Evolutionary conservation across 2,797 vertebrate genomes (phyloP), one percentile per base, ranked within the genome.

Genomic region (Trachurus trachurus): DNA sequence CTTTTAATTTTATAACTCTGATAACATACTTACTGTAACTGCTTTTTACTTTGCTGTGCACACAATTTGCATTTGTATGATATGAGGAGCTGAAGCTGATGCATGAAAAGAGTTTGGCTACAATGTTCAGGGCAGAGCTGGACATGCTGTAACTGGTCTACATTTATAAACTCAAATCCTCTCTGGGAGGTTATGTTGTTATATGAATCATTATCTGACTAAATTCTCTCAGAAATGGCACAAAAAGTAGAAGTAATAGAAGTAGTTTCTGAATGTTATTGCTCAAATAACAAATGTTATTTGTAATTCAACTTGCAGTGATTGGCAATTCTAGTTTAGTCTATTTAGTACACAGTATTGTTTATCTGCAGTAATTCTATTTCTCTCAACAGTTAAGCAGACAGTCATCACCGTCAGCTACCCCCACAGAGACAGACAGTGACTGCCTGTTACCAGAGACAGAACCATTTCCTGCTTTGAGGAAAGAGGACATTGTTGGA

Each of bases 321-420:
- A 8, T 52, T 22, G 1, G 1, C 21, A 19, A 56, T 45, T 50
- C 19, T 26, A 26, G 26, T 26, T 26, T 26, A 26, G 26, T 15
- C 13, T 44, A 34, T 54, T 52, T 29, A 17, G 8, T 26, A 16
- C 68, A 13, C 7, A 68, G 19, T 21, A 59, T 44, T 1, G 64
- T 42, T 2, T 29, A 56, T 13, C 34, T 66, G 7, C 10, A 78
- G 3, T 82, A 58, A 86, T 77, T 49, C 0, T 62, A 63, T 50
- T 50, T 86, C 22, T 87, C 50, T 79, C 63, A 37, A 75, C 84
- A 94, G 93, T 84, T 89, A 53, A 74, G 85, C 71, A 81, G 70
- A 75, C 50, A 29, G 71, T 61, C 67, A 1, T 72, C 84, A n/a
- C 21, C 58, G 45, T 13, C 59, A 9, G 59, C 64, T 19, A 34